Evolutionary conservation across 1,140 invertebrate genomes (phyloP), one percentile per base, ranked within the genome.

Genomic region (Psilanteris sp.): DNA sequence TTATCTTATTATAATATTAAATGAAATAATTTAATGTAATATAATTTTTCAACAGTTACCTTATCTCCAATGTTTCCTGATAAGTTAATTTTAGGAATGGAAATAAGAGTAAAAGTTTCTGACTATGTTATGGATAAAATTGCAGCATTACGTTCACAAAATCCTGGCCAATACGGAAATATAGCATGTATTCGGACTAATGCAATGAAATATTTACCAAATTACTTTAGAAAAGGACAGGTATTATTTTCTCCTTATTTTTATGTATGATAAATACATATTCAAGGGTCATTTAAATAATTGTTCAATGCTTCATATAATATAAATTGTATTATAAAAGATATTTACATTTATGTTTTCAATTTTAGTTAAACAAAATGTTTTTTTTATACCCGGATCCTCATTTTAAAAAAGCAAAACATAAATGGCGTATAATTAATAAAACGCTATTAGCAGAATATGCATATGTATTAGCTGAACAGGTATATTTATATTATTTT

Each of bases 371-470:
- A 8, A 93, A 94, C 67, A 99, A 99, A 90, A 97, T 99, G 93
- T 99, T 99, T 88, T 99, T 99, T 84, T 89, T 99, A n/a, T 99
- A 98, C 88, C 98, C 98, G 16, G 98, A 99, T 91, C 98, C 98
- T 24, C 98, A 99, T 90, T 99, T 99, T 86, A 99, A 99, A 87
- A 98, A 96, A 81, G 93, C 96, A 0, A 99, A 99, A 90, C 97
- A 99, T 83, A 99, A 99, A 89, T 99, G 98, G 98, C 91, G 98
- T 66, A 99, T 99, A 37, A 98, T 99, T 72, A 99, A 97, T 83
- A 92, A 95, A 75, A 94, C 93, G 68, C 87, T 99, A 9, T 88
- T 99, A 24, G 94, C 97, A 9, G 98, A 99, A 89, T 99, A 99
- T 91, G 98, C 98, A 0, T 99, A 97, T 90, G 92, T 98, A 26